Evolutionary conservation across 1,140 invertebrate genomes (phyloP).

Genomic region (Drosophila carrolli): DNA sequence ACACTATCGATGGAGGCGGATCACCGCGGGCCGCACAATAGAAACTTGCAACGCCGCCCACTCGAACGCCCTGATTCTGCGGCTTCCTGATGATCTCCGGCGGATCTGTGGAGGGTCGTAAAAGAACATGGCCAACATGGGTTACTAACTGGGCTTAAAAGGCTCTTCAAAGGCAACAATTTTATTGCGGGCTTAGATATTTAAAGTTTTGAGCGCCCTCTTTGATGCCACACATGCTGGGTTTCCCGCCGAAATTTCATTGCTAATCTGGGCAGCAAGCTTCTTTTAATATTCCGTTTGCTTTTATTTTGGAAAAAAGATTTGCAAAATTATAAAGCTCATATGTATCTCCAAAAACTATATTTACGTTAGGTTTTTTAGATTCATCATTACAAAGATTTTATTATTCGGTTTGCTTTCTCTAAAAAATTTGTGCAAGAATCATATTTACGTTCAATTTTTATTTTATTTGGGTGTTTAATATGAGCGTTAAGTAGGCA

Average conservation of each 20-base stretch:
- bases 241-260: background rate
- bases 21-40: constrained; percentile 97
- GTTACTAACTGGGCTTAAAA: constrained; percentile 36
- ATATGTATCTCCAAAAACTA: background rate
- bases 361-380: background rate
- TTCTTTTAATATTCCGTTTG: background rate
- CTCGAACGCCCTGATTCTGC: constrained; percentile 93
- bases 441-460: background rate
- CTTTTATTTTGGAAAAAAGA: background rate
- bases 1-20: constrained; percentile 94
- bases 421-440: background rate
- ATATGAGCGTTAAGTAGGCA: constrained; percentile 6
- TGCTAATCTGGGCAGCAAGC: background rate
- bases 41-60: constrained; percentile 96
- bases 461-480: background rate
- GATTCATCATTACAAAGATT: no score
- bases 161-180: background rate
- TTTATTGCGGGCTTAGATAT: background rate
- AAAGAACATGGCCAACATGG: constrained; percentile 64
- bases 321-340: background rate
- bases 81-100: constrained; percentile 95
- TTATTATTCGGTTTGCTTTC: no score
- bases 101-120: constrained; percentile 89
- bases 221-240: constrained; percentile 9
- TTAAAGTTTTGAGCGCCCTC: constrained; percentile 3